These are phyloP conservation scores for Acanthaster planci DNA, from an alignment of 35 echinoderm and acorn worm genomes.

Conservation along the genomic window DNA sequence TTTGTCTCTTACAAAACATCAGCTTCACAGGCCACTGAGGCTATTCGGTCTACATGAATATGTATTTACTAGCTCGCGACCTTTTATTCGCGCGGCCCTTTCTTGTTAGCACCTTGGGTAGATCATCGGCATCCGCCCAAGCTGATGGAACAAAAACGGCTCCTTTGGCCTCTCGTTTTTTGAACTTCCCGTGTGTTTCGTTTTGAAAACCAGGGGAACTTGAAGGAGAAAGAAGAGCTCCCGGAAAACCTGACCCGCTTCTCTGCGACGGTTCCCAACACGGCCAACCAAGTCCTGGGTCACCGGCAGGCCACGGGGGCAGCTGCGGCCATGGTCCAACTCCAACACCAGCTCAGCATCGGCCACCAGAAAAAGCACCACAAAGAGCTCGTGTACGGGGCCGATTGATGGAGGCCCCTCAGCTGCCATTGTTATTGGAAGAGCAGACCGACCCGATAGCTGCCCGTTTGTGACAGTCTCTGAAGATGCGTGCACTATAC, in stretches of 20 bases:
- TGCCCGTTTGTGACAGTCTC: no score
- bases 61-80: no score
- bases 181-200: background rate
- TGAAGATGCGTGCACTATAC: no score
- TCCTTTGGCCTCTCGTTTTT: background rate
- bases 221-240: slow-evolving; percentile 44
- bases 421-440: no score
- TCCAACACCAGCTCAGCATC: slow-evolving; percentile 69
- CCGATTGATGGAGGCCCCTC: background rate
- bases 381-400: slow-evolving; percentile 64
- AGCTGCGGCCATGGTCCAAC: slow-evolving; percentile 59
- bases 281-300: slow-evolving; percentile 56
- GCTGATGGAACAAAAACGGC: background rate
- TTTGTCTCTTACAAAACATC: no score
- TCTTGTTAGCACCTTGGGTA: background rate
- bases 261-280: slow-evolving; percentile 64
- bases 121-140: background rate
- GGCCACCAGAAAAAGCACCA: slow-evolving; percentile 57
- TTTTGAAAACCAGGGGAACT: slow-evolving; percentile 53
- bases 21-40: no score
- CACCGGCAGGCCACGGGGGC: slow-evolving; percentile 50
- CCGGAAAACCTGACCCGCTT: slow-evolving; percentile 65
- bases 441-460: no score
- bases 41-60: no score
- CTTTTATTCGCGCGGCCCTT: background rate